Evolutionary conservation across 2,888 invertebrate genomes (phyloP).

Genomic region (Aspidiotus destructor): DNA sequence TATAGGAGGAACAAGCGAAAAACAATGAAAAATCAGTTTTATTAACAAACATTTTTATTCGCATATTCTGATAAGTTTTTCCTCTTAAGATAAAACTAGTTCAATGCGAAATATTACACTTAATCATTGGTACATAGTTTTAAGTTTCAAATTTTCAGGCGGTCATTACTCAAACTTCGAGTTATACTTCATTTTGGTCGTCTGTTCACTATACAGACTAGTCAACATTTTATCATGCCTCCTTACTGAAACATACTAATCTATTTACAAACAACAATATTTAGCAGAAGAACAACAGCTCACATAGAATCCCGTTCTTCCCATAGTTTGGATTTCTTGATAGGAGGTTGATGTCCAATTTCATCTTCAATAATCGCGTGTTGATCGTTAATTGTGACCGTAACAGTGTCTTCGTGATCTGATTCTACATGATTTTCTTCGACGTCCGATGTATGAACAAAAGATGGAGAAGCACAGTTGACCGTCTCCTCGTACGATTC

Average conservation of each 20-base stretch:
- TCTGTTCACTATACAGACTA: no score
- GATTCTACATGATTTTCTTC: conserved; percentile 22
- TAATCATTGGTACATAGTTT: conserved; percentile 2
- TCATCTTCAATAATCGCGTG: conserved; percentile 14
- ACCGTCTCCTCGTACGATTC: conserved; percentile 28
- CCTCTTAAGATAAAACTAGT: background rate
- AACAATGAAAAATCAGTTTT: background rate
- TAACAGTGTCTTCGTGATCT: conserved; percentile 24
- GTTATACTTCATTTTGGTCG: no score
- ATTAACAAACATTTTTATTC: background rate
- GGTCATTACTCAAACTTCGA: no score
- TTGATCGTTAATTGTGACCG: conserved; percentile 6
- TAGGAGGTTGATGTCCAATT: conserved; percentile 12
- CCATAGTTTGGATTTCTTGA: conserved; percentile 27
- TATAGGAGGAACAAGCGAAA: no score
- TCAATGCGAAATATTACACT: conserved; percentile 2
- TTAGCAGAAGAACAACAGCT: background rate
- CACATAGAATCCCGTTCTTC: conserved; percentile 27
- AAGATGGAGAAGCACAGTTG: conserved; percentile 22
- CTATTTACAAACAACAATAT: background rate
- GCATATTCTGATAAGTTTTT: background rate
- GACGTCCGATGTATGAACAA: conserved; percentile 11
- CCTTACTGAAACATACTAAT: background rate
- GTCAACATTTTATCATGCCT: background rate
- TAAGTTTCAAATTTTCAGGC: background rate